Percentiles rank a stretch among this genome's conserved stretches.
Evolutionary conservation across 92 coral and sea anemone genomes (phyloP).

Genomic region (Porites rus): DNA sequence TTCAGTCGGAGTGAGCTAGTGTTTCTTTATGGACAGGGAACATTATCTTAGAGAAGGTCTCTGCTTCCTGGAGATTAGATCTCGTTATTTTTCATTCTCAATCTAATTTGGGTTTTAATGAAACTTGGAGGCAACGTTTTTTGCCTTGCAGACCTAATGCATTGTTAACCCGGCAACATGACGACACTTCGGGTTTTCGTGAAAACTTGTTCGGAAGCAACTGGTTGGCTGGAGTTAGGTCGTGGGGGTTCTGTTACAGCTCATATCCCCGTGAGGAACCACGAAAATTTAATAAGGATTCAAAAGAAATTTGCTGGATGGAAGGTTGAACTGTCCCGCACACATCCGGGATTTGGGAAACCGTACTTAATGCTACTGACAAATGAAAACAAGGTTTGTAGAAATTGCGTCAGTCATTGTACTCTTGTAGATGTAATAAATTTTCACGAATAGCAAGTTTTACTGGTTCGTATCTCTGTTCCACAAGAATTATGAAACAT

Average conservation of each 20-base stretch:
- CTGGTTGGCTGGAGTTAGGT: constrained; percentile 34
- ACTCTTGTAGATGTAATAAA: neutral
- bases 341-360: constrained; percentile 69
- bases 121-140: constrained; percentile 18
- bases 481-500: constrained; percentile 21
- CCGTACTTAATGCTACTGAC: constrained; percentile 62
- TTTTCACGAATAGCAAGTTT: constrained; percentile 1
- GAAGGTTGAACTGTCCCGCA: constrained; percentile 60
- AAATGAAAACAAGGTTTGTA: constrained; percentile 61
- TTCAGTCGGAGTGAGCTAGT: neutral
- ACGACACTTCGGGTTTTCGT: constrained; percentile 43
- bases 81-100: constrained; percentile 7
- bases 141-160: constrained; percentile 35
- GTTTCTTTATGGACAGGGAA: constrained; percentile 1
- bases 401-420: constrained; percentile 12
- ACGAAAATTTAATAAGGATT: constrained; percentile 48
- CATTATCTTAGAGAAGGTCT: neutral
- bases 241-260: constrained; percentile 49
- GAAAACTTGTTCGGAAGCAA: constrained; percentile 12
- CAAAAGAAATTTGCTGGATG: constrained; percentile 44
- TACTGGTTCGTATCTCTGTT: constrained; percentile 15
- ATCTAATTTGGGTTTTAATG: constrained; percentile 11
- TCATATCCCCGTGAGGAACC: constrained; percentile 49
- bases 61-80: constrained; percentile 16
- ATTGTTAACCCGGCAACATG: constrained; percentile 31